These are phyloP conservation scores for Bubo scandiacus DNA, from an alignment of 2,113 vertebrate species.

Conservation along the genomic window DNA sequence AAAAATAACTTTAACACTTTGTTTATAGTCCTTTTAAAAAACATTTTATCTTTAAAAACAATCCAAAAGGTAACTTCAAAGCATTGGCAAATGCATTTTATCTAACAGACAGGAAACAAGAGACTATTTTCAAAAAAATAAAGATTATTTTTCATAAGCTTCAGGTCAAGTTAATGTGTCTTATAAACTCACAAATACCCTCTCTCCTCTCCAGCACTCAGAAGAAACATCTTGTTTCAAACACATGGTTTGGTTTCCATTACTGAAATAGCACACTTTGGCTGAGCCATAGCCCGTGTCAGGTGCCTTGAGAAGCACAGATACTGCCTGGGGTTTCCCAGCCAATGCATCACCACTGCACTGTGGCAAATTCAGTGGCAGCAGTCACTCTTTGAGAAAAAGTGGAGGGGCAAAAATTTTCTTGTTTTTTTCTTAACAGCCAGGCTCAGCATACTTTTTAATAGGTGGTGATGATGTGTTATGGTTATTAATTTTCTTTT, in stretches of 20 bases:
- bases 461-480: accelerated
- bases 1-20: background rate
- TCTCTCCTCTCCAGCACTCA: background rate
- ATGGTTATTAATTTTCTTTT: background rate
- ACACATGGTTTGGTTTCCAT: background rate
- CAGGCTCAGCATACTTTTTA: background rate
- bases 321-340: background rate
- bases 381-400: background rate
- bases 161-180: background rate
- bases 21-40: background rate
- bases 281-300: background rate
- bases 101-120: background rate
- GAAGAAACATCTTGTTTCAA: conserved; percentile 1
- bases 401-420: background rate
- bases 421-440: background rate
- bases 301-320: background rate
- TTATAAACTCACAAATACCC: conserved; percentile 5
- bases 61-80: conserved; percentile 18
- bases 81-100: background rate
- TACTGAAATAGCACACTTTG: background rate
- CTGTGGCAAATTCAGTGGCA: background rate
- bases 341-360: background rate
- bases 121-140: conserved; percentile 9
- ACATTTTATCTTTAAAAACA: background rate
- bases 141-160: background rate